Conservation (phyloP, 1,140 invertebrate species). For the Hypothenemus hampei region DNA sequence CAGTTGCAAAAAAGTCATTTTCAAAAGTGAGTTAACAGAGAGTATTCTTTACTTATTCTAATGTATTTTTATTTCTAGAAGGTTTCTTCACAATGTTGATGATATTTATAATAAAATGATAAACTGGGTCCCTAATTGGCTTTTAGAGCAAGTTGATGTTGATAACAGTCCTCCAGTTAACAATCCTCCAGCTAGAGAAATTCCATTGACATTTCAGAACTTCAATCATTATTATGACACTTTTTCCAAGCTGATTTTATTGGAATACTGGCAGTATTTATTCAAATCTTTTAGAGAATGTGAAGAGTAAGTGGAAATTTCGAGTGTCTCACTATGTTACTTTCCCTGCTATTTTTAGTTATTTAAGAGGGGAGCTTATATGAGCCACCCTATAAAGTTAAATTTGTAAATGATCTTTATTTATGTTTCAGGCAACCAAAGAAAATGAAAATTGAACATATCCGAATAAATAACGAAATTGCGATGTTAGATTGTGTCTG, state of each 20-base stretch:
- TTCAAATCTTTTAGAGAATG: slow-evolving; percentile 12
- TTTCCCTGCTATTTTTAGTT: not conserved
- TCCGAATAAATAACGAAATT: slow-evolving; percentile 1
- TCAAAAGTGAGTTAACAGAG: too few relatives aligned
- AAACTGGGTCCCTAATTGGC: slow-evolving; percentile 26
- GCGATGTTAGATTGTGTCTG: slow-evolving; percentile 15
- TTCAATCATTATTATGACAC: slow-evolving; percentile 26
- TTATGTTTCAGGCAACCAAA: slow-evolving; percentile 6
- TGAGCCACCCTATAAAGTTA: not conserved
- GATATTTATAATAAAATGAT: slow-evolving; percentile 22
- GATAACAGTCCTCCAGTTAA: slow-evolving; percentile 25
- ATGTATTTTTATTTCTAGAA: too few relatives aligned
- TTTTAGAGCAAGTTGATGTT: slow-evolving; percentile 23
- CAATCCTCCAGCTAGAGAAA: slow-evolving; percentile 8
- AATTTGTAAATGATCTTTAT: slow-evolving; percentile 8
- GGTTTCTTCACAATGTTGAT: not conserved
- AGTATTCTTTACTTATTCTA: too few relatives aligned
- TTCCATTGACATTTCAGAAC: slow-evolving; percentile 18
- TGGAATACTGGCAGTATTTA: slow-evolving; percentile 28
- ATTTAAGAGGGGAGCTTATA: too few relatives aligned
- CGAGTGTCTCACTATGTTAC: not conserved
- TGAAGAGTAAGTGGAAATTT: slow-evolving; percentile 7
- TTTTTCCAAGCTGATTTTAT: slow-evolving; percentile 18
- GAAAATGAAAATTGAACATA: slow-evolving; percentile 7
- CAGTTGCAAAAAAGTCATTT: not conserved